Evolutionary conservation across 2,888 invertebrate genomes (phyloP), one percentile per base, ranked within the genome.

Genomic region (Sipha maydis): DNA sequence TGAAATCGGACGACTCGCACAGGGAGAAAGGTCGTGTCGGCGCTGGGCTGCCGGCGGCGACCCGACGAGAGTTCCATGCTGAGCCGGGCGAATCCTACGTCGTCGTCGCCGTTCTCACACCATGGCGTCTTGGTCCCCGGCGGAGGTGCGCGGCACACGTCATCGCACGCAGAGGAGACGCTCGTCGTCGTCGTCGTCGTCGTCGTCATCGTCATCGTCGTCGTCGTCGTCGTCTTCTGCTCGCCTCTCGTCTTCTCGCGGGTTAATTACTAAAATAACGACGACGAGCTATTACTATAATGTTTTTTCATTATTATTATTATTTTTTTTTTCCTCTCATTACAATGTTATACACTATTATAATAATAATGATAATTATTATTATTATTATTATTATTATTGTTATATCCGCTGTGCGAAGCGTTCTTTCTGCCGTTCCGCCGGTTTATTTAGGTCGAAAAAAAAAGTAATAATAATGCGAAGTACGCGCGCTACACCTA

Each of bases 21-120:
- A 21, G 67, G 67, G 85, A 85, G 85, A 85, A 85, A 85, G 85
- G 85, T 77, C 76, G 85, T 17, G 69, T 8, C 73, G 73, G 75
- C 84, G 61, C 76, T 31, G 84, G 28, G 84, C 76, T 67, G 76
- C 76, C 76, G 84, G 76, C 75, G 77, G 56, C 84, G 83, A 76
- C 76, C 41, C 83, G 75, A 38, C 38, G 28, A 21, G 11, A 14
- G 79, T 79, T 79, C 38, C 79, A 73, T 21, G 86, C 86, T 86
- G 85, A 38, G 69, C 69, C 69, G 75, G 84, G 85, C 78, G 79
- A 79, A 86, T 85, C 48, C 76, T 28, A n/a, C 61, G 69, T 21
- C 69, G 56, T 3, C n/a, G 69, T 25, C 69, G 56, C 7, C n/a
- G 77, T 61, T 38, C 85, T 79, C 85, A 41, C 86, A 73, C 86